Base-by-base conservation (phyloP, 1,140 invertebrate genomes). In the Littorina saxatilis region DNA sequence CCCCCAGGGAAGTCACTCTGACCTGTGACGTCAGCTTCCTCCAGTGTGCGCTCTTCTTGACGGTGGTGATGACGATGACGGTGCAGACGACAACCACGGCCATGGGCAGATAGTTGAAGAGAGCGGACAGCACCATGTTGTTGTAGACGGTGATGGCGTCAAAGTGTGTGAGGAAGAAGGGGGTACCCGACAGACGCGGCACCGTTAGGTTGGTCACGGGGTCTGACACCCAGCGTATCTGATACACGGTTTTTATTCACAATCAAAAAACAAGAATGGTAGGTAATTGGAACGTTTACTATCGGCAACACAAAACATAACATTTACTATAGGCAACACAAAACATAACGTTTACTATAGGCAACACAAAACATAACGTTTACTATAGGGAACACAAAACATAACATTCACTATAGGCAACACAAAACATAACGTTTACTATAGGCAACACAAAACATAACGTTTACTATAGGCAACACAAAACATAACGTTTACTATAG, bases 91-190 rank as follows among this genome's bases (percentile, higher is more conserved):
- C 58, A 0, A 84, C 76, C 9, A 84, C 23, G 9, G 83, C 1
- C 3, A 86, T 83, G 0, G 86, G 86, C 5, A 80, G 77, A 68
- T 87, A 82, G 4, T 83, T 75, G 58, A 87, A 87, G 17, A 81
- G 50, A 29, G 37, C 47, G 0, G 43, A 52, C 40, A 75, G 27
- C n/a, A 52, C 43, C 20, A 85, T 79, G 61, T 83, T 83, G 43
- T 85, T 83, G 66, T 87, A 83, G 0, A 68, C 50, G 39, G 80
- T 58, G 43, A 87, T 73, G 11, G 61, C 3, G 2, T 82, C 80
- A 20, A 58, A 40, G 32, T 87, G 82, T 0, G 79, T 32, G 11
- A 43, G 4, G 78, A 83, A 85, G 61, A 87, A 85, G 32, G 78
- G 13, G 11, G 82, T 83, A 5, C 73, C 74, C 0, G 76, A 37